phyloP scores from a whole-genome alignment of 2,888 invertebrate genomes.

The Eremobia ochroleuca region DNA sequence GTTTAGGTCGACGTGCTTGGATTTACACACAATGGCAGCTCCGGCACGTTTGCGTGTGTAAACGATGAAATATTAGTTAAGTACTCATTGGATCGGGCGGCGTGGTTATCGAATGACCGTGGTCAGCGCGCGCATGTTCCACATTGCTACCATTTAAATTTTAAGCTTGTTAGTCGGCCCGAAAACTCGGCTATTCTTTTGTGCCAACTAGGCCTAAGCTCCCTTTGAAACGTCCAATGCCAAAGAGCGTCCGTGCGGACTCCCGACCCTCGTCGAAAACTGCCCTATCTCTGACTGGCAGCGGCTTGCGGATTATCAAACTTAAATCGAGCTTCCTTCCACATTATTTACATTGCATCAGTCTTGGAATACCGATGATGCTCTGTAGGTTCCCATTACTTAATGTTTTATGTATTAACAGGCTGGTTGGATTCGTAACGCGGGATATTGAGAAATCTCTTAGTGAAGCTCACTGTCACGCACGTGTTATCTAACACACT shows the following conservation, averaged over 20 bases:
- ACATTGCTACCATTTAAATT: slow-evolving; percentile 71
- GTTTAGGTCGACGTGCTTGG: slow-evolving; percentile 81
- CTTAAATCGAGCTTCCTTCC: slow-evolving; percentile 77
- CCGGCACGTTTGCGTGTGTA: slow-evolving; percentile 80
- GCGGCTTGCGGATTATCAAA: slow-evolving; percentile 85
- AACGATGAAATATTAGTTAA: slow-evolving; percentile 83
- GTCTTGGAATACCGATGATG: slow-evolving; percentile 54
- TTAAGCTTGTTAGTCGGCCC: slow-evolving; percentile 69
- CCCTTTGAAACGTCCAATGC: slow-evolving; percentile 75
- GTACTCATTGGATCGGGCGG: slow-evolving; percentile 73
- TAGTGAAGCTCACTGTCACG: slow-evolving; percentile 32
- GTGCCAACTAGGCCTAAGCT: slow-evolving; percentile 76
- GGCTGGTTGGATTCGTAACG: slow-evolving; percentile 23
- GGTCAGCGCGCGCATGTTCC: slow-evolving; percentile 72
- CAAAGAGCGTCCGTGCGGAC: slow-evolving; percentile 74
- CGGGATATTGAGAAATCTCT: slow-evolving; percentile 48
- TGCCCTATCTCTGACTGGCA: slow-evolving; percentile 84
- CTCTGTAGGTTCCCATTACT: slow-evolving; percentile 46
- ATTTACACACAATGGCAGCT: slow-evolving; percentile 85
- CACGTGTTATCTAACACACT: slow-evolving; percentile 51
- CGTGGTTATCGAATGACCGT: slow-evolving; percentile 74
- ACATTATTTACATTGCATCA: slow-evolving; percentile 67
- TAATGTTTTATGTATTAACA: slow-evolving; percentile 46
- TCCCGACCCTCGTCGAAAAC: slow-evolving; percentile 81
- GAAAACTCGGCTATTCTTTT: slow-evolving; percentile 73